Evolutionary conservation across 2,797 vertebrate species (phyloP).

Genomic region (Crenichthys baileyi): DNA sequence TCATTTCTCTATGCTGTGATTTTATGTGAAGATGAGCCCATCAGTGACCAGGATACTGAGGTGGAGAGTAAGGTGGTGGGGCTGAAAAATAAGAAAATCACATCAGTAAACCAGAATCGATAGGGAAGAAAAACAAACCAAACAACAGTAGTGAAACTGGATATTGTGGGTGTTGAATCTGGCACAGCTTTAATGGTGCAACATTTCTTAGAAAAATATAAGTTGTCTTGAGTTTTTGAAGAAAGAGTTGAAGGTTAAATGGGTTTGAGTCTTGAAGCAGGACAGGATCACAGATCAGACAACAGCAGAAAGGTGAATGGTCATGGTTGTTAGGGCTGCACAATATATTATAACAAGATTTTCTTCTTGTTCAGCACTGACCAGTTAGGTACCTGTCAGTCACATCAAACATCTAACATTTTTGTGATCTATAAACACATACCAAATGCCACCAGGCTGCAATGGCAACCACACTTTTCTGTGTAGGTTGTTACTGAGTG

Average conservation of each 20-base stretch:
- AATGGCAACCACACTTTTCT: neutral
- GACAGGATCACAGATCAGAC: neutral
- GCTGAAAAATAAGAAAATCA: constrained; percentile 73
- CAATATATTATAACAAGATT: too few relatives aligned
- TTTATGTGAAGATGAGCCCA: constrained; percentile 38
- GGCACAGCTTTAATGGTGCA: neutral
- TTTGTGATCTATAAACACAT: neutral
- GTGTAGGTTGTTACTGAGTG: neutral
- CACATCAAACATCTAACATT: neutral
- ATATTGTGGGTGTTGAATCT: too few relatives aligned
- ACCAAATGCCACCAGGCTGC: neutral
- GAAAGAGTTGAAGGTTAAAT: neutral
- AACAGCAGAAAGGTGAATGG: neutral
- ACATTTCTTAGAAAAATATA: neutral
- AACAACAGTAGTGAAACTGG: neutral
- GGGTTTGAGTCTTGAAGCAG: neutral
- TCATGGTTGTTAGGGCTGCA: neutral
- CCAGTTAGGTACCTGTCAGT: neutral
- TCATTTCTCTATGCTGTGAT: constrained; percentile 50
- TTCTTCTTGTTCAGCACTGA: neutral
- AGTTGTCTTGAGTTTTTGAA: neutral
- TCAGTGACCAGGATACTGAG: constrained; percentile 88
- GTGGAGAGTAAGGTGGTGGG: constrained; percentile 87
- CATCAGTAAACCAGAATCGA: neutral
- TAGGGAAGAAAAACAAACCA: neutral